These are phyloP conservation scores for Probaryconus sp. DNA, from an alignment of 1,140 invertebrate species.

Conservation along the genomic window DNA sequence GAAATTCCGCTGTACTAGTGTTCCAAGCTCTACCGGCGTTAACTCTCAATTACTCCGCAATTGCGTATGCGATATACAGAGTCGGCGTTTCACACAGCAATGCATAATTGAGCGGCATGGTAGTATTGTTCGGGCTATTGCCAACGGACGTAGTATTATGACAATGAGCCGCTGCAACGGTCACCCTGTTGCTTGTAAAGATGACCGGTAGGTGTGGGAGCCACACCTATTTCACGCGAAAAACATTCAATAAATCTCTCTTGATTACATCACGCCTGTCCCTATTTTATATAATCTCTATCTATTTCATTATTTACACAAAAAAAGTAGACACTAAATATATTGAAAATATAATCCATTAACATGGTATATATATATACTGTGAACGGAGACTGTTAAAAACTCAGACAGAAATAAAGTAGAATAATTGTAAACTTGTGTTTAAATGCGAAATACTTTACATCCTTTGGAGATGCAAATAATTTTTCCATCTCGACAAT, in stretches of 20 bases:
- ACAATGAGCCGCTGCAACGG: slow-evolving; percentile 50
- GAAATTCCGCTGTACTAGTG: slow-evolving; percentile 25
- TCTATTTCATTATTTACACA: no score
- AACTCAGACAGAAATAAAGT: no score
- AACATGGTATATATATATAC: no score
- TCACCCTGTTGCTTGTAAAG: slow-evolving; percentile 55
- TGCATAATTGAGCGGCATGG: slow-evolving; percentile 55
- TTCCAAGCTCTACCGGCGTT: slow-evolving; percentile 21
- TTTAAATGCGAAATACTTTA: background rate
- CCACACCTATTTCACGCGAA: slow-evolving; percentile 17
- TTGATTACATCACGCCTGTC: slow-evolving; percentile 3
- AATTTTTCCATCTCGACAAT: slow-evolving; percentile 7
- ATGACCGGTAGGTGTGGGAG: slow-evolving; percentile 34
- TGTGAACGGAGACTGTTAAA: no score
- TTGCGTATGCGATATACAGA: slow-evolving; percentile 52
- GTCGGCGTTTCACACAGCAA: slow-evolving; percentile 48
- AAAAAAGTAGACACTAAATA: no score
- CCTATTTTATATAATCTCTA: no score
- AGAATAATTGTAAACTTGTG: background rate
- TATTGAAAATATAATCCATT: no score
- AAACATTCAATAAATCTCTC: slow-evolving; percentile 33
- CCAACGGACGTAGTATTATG: slow-evolving; percentile 50
- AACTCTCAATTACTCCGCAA: slow-evolving; percentile 55
- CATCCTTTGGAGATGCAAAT: slow-evolving; percentile 4
- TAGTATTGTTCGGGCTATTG: slow-evolving; percentile 56